phyloP scores from a whole-genome alignment of 2,888 invertebrate species.

The Cataglyphis albicans region DNA sequence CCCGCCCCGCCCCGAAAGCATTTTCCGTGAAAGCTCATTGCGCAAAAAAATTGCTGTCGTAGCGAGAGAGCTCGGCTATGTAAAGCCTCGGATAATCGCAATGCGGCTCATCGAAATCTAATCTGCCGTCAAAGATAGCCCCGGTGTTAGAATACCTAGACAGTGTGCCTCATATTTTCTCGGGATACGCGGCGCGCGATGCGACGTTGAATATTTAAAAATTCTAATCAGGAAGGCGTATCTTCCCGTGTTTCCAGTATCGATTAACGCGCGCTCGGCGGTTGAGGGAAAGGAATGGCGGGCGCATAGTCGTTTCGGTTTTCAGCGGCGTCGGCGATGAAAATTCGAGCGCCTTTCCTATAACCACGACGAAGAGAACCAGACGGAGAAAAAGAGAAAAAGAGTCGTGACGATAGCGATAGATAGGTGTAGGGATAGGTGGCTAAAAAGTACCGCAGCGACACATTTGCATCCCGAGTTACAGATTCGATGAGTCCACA shows the following conservation, averaged over 20 bases:
- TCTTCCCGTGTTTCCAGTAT: constrained; percentile 60
- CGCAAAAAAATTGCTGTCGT: constrained; percentile 31
- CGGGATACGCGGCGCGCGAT: constrained; percentile 45
- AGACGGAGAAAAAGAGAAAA: background rate
- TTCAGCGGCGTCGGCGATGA: constrained; percentile 65
- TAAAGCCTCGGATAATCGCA: constrained; percentile 30
- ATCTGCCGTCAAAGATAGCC: constrained; percentile 64
- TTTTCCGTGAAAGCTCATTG: constrained; percentile 39
- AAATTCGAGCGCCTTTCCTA: constrained; percentile 66
- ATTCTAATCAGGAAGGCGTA: constrained; percentile 67
- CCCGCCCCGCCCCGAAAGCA: constrained; percentile 1
- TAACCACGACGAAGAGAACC: background rate
- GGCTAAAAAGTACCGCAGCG: constrained; percentile 25
- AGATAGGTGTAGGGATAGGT: background rate
- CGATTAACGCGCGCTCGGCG: constrained; percentile 59
- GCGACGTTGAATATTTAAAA: constrained; percentile 74
- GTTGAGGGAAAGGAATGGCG: constrained; percentile 43
- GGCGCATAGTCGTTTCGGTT: constrained; percentile 66
- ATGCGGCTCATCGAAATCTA: constrained; percentile 55
- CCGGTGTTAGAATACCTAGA: constrained; percentile 63
- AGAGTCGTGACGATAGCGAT: background rate
- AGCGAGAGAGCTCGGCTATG: background rate
- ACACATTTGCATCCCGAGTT: constrained; percentile 34
- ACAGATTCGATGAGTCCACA: constrained; percentile 46
- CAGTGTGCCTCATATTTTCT: constrained; percentile 48